phyloP scores from a whole-genome alignment of 2,888 invertebrate species.

The Scaptomyza flava region DNA sequence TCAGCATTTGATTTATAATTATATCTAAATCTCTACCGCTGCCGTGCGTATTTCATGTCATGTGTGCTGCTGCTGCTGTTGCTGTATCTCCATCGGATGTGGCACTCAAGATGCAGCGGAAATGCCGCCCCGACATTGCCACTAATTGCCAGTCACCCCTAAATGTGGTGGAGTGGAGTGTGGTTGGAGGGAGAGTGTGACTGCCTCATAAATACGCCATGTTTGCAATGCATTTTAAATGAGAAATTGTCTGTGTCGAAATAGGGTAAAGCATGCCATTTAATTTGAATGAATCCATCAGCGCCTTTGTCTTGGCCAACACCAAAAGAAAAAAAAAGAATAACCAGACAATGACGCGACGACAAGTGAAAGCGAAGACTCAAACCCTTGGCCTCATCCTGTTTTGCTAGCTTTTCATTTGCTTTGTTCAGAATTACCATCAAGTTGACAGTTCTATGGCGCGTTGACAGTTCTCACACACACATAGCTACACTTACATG shows the following conservation, averaged over 20 bases:
- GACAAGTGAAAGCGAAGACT: constrained; percentile 53
- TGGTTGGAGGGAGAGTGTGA: constrained; percentile 4
- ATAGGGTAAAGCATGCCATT: constrained; percentile 58
- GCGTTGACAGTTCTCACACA: constrained; percentile 78
- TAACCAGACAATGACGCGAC: constrained; percentile 56
- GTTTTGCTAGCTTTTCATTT: constrained; percentile 71
- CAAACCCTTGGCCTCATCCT: constrained; percentile 29
- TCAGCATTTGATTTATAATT: constrained; percentile 51
- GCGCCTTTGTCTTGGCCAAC: constrained; percentile 64
- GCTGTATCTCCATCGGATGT: constrained; percentile 54
- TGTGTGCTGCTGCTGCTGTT: constrained; percentile 2
- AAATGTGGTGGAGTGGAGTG: background rate
- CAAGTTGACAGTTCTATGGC: constrained; percentile 82
- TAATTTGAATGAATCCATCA: constrained; percentile 81
- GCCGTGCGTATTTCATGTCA: constrained; percentile 33
- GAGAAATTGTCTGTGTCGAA: constrained; percentile 70
- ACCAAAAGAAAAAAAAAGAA: constrained; percentile 12
- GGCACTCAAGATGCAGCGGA: constrained; percentile 70
- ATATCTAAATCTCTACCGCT: constrained; percentile 7
- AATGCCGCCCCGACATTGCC: constrained; percentile 50
- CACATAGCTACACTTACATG: constrained; percentile 19
- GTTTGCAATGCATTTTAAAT: constrained; percentile 75
- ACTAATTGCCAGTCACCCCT: constrained; percentile 64
- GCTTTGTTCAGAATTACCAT: constrained; percentile 79
- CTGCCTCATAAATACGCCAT: constrained; percentile 71